A percentile compares a stretch with the other conserved stretches of the same genome.
Conservation (phyloP, 2,888 invertebrate genomes). For the Muschampia plurimacula region DNA sequence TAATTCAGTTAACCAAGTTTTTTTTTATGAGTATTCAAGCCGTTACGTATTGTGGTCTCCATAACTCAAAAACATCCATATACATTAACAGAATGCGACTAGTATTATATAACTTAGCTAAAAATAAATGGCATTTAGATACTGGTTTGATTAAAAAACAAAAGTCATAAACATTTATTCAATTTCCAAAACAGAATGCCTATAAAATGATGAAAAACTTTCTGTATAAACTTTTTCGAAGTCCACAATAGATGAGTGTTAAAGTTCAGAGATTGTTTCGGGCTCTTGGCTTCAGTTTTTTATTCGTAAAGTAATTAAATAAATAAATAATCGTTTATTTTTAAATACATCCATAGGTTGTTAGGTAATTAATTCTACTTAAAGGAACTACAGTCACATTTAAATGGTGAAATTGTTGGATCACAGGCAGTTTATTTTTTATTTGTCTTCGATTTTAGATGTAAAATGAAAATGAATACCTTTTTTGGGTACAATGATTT, state of each 20-base stretch:
- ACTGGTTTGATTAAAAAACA: neutral
- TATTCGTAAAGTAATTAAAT: neutral
- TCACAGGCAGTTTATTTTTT: neutral
- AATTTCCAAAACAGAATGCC: neutral
- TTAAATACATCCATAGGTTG: too few relatives aligned
- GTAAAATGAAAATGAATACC: too few relatives aligned
- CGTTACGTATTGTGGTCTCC: too few relatives aligned
- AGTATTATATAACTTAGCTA: too few relatives aligned
- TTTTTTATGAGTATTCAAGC: too few relatives aligned
- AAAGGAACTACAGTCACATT: neutral
- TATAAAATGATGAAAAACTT: neutral
- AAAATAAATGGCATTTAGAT: too few relatives aligned
- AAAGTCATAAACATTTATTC: neutral
- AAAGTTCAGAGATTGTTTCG: neutral
- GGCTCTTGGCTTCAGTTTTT: neutral
- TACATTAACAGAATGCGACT: too few relatives aligned
- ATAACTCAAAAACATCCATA: too few relatives aligned
- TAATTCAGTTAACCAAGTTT: too few relatives aligned
- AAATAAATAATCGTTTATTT: too few relatives aligned
- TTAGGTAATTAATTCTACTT: neutral
- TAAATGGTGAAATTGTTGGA: neutral
- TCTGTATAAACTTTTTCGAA: neutral
- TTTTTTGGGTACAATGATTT: too few relatives aligned
- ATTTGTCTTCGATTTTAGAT: too few relatives aligned
- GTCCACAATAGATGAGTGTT: neutral